A percentile compares a stretch with the other conserved stretches of the same genome.
phyloP scores from a whole-genome alignment of 2,888 invertebrate species.

The Catocala fraxini region DNA sequence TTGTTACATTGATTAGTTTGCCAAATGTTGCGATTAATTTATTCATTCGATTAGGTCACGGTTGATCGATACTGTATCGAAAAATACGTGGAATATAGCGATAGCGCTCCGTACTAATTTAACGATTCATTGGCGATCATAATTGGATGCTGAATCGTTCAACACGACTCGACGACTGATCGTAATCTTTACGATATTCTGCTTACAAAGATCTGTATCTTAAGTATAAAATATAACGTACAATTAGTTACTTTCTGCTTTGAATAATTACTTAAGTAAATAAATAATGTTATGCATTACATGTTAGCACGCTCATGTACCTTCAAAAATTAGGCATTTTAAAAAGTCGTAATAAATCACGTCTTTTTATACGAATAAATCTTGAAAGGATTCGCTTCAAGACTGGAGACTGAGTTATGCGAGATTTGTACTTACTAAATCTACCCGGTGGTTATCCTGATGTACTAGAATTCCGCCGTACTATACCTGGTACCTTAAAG shows the following conservation, averaged over 20 bases:
- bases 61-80: constrained; percentile 1
- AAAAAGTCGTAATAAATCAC: too few relatives aligned
- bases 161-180: not conserved
- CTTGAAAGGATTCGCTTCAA: too few relatives aligned
- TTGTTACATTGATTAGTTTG: not conserved
- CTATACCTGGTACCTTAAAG: too few relatives aligned
- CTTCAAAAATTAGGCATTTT: too few relatives aligned
- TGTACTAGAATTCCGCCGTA: too few relatives aligned
- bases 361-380: too few relatives aligned
- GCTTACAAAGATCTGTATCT: not conserved
- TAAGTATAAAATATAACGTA: not conserved
- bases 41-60: constrained; percentile 7
- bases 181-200: not conserved
- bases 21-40: constrained; percentile 7
- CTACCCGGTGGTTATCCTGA: too few relatives aligned
- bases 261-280: not conserved
- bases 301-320: too few relatives aligned
- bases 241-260: constrained; percentile 5
- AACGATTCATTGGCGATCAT: constrained; percentile 8
- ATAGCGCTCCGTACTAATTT: constrained; percentile 13
- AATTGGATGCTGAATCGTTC: constrained; percentile 7
- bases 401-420: too few relatives aligned
- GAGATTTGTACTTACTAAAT: too few relatives aligned
- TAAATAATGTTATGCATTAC: not conserved
- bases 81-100: constrained; percentile 6